Conservation (phyloP, 2,888 invertebrate species). For the Agrochola lota region DNA sequence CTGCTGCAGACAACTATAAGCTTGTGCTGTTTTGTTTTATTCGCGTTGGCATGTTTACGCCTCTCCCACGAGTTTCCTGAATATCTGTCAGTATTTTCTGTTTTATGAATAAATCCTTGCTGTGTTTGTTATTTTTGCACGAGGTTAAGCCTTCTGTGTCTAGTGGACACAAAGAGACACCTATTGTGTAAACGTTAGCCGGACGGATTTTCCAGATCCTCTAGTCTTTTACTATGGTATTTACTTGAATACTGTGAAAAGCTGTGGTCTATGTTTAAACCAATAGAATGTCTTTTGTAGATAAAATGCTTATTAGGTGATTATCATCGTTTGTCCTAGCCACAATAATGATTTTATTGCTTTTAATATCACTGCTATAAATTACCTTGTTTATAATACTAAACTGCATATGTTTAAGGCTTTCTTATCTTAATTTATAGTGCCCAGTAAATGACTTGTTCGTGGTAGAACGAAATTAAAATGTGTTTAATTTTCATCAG, state of each 20-base stretch:
- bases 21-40: conserved; percentile 6
- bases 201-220: background rate
- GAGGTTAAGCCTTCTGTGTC: background rate
- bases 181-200: background rate
- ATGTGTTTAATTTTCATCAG: background rate
- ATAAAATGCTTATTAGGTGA: background rate
- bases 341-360: background rate
- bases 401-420: background rate
- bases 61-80: background rate
- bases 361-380: no score
- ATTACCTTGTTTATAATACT: background rate
- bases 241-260: background rate
- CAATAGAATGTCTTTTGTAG: background rate
- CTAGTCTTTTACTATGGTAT: background rate
- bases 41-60: background rate
- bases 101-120: background rate
- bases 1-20: background rate
- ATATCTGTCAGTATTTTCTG: background rate
- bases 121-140: background rate
- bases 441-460: background rate
- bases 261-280: background rate
- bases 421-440: background rate
- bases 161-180: background rate
- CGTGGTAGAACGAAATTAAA: background rate
- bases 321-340: background rate